phyloP scores from a whole-genome alignment of 37 sponge, comb jelly and placozoan species.

The Chondrosia reniformis region DNA sequence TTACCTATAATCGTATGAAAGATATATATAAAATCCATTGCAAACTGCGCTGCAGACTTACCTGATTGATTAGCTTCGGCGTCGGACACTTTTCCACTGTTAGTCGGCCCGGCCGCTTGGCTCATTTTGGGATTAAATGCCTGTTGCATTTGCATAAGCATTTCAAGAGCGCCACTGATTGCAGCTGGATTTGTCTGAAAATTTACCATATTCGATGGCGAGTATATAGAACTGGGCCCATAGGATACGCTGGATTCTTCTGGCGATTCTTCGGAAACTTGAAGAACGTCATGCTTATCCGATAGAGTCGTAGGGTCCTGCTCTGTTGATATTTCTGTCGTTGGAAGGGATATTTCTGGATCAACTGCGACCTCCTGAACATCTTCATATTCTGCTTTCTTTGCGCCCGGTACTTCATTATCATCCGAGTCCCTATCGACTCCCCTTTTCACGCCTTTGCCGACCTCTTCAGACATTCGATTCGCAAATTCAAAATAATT shows the following conservation, averaged over 20 bases:
- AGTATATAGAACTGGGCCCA: neutral
- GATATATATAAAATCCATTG: no score
- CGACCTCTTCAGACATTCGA: slow-evolving; percentile 9
- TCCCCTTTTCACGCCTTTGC: neutral
- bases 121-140: slow-evolving; percentile 13
- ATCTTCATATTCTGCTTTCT: slow-evolving; percentile 1
- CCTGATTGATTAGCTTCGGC: neutral
- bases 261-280: neutral
- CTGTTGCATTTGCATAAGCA: slow-evolving; percentile 25
- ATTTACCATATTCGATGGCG: slow-evolving; percentile 7
- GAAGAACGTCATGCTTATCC: neutral
- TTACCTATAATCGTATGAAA: no score
- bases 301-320: neutral
- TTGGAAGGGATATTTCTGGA: slow-evolving; percentile 17
- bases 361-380: slow-evolving; percentile 18
- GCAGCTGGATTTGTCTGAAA: slow-evolving; percentile 20
- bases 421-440: neutral
- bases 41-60: neutral
- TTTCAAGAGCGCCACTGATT: slow-evolving; percentile 12
- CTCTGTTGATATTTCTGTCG: slow-evolving; percentile 16
- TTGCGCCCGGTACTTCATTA: neutral
- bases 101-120: neutral
- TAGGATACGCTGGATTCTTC: neutral
- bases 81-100: neutral
- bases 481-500: no score